Evolutionary conservation across 2,797 vertebrate species (phyloP).

Genomic region (Eutrigla gurnardus): DNA sequence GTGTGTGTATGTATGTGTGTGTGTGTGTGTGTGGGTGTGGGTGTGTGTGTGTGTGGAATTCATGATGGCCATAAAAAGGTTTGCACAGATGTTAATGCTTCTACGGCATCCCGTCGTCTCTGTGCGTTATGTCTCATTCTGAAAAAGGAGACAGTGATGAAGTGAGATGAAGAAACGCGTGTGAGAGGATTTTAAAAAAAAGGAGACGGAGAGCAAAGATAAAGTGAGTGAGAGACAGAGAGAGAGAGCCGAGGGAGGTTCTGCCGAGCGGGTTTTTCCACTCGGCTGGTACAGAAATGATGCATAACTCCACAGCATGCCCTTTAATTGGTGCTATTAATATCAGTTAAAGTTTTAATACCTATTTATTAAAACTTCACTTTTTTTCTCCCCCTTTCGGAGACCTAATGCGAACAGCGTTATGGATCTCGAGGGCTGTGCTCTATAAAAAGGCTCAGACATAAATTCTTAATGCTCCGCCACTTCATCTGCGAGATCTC

Average conservation of each 20-base stretch:
- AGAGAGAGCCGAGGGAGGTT: conserved; percentile 51
- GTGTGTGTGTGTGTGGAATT: conserved; percentile 9
- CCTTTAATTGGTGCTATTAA: conserved; percentile 85
- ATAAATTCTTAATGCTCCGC: conserved; percentile 84
- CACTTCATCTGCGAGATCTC: conserved; percentile 82
- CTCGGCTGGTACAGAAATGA: conserved; percentile 75
- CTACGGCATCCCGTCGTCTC: conserved; percentile 38
- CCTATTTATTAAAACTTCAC: conserved; percentile 86
- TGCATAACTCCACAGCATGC: conserved; percentile 75
- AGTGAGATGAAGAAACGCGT: conserved; percentile 26
- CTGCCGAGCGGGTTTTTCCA: conserved; percentile 65
- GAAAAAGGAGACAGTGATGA: conserved; percentile 60
- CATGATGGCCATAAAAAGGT: conserved; percentile 53
- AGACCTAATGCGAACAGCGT: conserved; percentile 81
- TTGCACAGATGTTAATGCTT: conserved; percentile 69
- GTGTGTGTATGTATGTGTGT: too few species aligned
- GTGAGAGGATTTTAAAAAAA: conserved; percentile 6
- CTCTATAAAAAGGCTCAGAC: conserved; percentile 84
- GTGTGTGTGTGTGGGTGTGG: too few species aligned
- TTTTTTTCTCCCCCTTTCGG: conserved; percentile 64
- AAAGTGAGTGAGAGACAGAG: conserved; percentile 35
- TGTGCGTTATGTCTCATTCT: conserved; percentile 40
- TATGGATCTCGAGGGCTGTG: conserved; percentile 82
- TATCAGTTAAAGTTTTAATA: conserved; percentile 88
- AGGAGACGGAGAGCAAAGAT: conserved; percentile 21